Base-by-base conservation (phyloP, 2,888 invertebrate genomes). In the Sabatieria punctata region DNA sequence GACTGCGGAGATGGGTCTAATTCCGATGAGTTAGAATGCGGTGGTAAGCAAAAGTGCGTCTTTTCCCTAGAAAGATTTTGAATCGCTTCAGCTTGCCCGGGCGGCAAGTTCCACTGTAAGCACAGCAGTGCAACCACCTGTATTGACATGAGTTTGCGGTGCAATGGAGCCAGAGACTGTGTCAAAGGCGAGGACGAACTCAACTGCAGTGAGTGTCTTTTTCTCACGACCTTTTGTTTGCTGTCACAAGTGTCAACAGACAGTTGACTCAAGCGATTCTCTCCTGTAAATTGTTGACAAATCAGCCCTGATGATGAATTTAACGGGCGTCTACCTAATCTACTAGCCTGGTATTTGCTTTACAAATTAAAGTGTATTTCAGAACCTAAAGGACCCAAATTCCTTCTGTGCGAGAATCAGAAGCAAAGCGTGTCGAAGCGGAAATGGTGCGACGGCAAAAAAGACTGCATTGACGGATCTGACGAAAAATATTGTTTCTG, bases 1-100 rank as follows among this genome's bases (percentile, higher is more conserved):
- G 62, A 62, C 41, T 62, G 62, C 45, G 54, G 47, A 4, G 62
- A 62, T 48, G 60, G 58, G 8, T 53, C 57, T n/a, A 62, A 62
- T 49, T 41, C 57, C 37, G 62, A 62, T 46, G 62, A 62, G 47
- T 51, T 8, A 2, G 25, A 36, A 8, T 48, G 48, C 21, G 37
- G 30, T 15, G 33, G 47, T 47, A 11, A n/a, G n/a, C n/a, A n/a
- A n/a, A n/a, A n/a, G n/a, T n/a, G n/a, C n/a, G n/a, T n/a, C n/a
- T n/a, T n/a, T n/a, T n/a, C n/a, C n/a, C n/a, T n/a, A n/a, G n/a
- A n/a, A n/a, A n/a, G n/a, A n/a, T n/a, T n/a, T n/a, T n/a, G n/a
- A n/a, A n/a, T 38, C 22, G 19, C 48, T 55, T 26, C 50, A 61
- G 59, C 59, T 2, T 61, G 61, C 45, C 47, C 57, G 47, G 15